These are phyloP conservation scores for Carcina quercana DNA, from an alignment of 2,888 invertebrate species.

Conservation along the genomic window DNA sequence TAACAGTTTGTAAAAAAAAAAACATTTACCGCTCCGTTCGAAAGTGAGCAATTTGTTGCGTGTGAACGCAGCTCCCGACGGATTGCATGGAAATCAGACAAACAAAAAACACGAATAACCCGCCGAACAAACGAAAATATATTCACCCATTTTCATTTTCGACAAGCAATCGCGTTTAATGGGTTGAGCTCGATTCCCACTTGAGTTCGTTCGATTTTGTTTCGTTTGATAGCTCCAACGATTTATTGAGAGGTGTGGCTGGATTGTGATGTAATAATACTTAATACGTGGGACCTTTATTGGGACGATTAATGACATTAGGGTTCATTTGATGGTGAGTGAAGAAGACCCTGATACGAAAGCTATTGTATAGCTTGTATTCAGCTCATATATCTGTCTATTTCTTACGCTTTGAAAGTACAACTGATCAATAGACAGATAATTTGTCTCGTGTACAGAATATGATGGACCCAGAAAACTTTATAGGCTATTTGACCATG, in stretches of 20 bases:
- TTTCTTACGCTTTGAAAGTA: no score
- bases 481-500: no score
- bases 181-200: constrained; percentile 64
- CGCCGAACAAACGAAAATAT: constrained; percentile 59
- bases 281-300: no score
- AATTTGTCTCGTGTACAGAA: no score
- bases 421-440: no score
- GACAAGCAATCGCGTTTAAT: constrained; percentile 69
- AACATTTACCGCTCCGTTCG: constrained; percentile 36
- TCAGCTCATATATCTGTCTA: no score
- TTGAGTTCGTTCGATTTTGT: constrained; percentile 64
- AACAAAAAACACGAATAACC: constrained; percentile 50
- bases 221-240: constrained; percentile 53
- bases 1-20: no score
- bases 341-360: no score
- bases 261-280: constrained; percentile 11
- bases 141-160: constrained; percentile 65
- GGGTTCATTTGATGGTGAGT: no score
- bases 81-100: constrained; percentile 59
- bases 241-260: constrained; percentile 41
- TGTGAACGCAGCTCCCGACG: constrained; percentile 54
- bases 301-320: no score
- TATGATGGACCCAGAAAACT: no score
- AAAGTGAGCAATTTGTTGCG: constrained; percentile 57
- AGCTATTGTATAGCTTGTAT: no score